phyloP scores from a whole-genome alignment of 2,113 vertebrate species.

The Columba livia region DNA sequence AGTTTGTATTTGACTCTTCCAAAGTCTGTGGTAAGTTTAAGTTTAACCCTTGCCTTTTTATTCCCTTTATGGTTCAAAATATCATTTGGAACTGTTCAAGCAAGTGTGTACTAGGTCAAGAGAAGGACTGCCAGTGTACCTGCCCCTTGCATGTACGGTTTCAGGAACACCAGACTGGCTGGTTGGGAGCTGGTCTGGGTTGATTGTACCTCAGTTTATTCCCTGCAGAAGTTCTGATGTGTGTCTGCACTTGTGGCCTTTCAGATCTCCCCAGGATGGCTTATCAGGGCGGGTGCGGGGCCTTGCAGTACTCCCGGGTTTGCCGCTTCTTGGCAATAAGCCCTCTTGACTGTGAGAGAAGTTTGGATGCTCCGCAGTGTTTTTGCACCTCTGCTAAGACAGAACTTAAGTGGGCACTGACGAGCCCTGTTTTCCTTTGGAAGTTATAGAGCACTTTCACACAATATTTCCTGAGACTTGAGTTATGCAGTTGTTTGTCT shows the following conservation, averaged over 20 bases:
- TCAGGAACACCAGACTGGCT: background rate
- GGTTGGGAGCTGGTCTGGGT: background rate
- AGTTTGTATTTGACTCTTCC: background rate
- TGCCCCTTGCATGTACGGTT: background rate
- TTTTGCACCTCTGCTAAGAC: background rate
- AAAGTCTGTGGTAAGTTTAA: background rate
- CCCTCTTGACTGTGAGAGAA: background rate
- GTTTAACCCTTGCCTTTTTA: background rate
- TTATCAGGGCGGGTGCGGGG: background rate
- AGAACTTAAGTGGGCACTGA: rapidly evolving
- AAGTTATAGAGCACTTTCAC: background rate
- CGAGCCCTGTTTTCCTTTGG: rapidly evolving
- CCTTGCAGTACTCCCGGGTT: background rate
- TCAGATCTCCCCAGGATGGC: background rate
- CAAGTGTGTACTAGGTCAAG: background rate
- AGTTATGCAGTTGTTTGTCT: background rate
- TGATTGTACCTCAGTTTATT: background rate
- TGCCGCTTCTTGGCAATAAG: background rate
- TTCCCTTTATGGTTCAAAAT: background rate
- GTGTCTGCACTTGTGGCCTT: background rate
- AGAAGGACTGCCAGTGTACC: background rate
- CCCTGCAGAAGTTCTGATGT: background rate
- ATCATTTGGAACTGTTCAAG: background rate
- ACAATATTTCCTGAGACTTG: background rate
- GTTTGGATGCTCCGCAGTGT: background rate